phyloP scores from a whole-genome alignment of 2,113 vertebrate species.

The Antidorcas marsupialis region DNA sequence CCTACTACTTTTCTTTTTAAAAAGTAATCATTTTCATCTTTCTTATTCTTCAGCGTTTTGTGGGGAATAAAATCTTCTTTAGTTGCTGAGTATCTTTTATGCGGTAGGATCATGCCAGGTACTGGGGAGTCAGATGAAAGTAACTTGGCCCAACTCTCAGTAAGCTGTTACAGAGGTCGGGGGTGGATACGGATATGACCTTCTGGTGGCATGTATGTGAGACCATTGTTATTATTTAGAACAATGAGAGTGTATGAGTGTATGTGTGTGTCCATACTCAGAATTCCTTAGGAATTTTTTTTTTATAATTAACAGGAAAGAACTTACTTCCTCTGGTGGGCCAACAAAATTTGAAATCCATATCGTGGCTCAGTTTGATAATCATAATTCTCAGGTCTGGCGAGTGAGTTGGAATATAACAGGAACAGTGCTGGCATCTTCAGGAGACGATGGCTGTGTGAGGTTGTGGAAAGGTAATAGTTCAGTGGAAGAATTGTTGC shows the following conservation, averaged over 20 bases:
- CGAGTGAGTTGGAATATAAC: slow-evolving; percentile 99
- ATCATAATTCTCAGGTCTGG: slow-evolving; percentile 98
- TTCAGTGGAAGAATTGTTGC: background rate
- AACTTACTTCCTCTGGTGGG: slow-evolving; percentile 88
- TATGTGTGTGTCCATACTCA: background rate
- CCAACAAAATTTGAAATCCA: slow-evolving; percentile 96
- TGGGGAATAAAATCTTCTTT: background rate
- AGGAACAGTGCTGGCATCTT: slow-evolving; percentile 96
- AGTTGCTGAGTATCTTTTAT: background rate
- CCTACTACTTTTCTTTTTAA: background rate
- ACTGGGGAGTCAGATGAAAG: background rate
- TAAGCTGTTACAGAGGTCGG: background rate
- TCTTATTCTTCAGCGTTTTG: background rate
- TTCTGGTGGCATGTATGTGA: background rate
- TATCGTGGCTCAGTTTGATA: slow-evolving; percentile 96
- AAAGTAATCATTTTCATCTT: background rate
- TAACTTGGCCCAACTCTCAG: background rate
- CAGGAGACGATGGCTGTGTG: slow-evolving; percentile 96
- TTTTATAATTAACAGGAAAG: slow-evolving; percentile 85
- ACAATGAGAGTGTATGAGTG: background rate
- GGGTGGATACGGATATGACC: background rate
- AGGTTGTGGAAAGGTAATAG: slow-evolving; percentile 96
- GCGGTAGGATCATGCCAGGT: background rate
- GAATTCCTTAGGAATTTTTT: slow-evolving; percentile 25
- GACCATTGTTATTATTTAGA: background rate